Base-by-base conservation (phyloP, 2,888 invertebrate genomes). In the Euplexia lucipara region DNA sequence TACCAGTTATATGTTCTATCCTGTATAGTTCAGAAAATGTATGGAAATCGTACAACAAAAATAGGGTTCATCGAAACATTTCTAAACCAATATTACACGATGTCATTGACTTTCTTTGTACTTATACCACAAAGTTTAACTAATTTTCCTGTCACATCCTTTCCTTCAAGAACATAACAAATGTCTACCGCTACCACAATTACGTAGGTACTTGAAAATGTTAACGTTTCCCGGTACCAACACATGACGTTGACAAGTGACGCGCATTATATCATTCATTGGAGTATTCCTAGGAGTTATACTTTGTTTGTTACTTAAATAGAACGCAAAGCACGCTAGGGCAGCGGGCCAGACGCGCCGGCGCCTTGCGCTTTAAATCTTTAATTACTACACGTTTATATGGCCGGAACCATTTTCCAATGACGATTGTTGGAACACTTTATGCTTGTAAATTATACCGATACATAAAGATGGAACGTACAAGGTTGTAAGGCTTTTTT, bases 301-400 rank as follows among this genome's bases (percentile, higher is more conserved):
- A 42, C 39, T 52, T 72, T 67, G 63, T 64, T 58, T 72, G 59
- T 80, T 72, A 66, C 70, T 78, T 71, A 64, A 78, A 83, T 79
- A 81, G 72, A 79, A 71, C 64, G 75, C 62, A 58, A 65, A 61
- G 69, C 74, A 70, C 72, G 76, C 71, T 53, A 71, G 52, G 70
- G 48, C 18, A 42, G 44, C 34, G 60, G 49, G 49, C 45, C 75
- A 80, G 82, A 37, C 82, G 75, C 70, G 78, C 56, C 62, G 88
- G 85, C 86, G 87, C 85, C 86, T 69, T 52, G 53, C 59, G 69
- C 71, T 75, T 81, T 88, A 83, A 87, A 89, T 88, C 81, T 91
- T 91, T 90, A 90, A 90, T 91, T 90, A 88, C 83, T 78, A 71
- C 76, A 61, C 52, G 77, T 80, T 71, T 71, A 79, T 75, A 75